Conservation (phyloP, 2,113 vertebrate genomes). For the Callionymus lyra region DNA sequence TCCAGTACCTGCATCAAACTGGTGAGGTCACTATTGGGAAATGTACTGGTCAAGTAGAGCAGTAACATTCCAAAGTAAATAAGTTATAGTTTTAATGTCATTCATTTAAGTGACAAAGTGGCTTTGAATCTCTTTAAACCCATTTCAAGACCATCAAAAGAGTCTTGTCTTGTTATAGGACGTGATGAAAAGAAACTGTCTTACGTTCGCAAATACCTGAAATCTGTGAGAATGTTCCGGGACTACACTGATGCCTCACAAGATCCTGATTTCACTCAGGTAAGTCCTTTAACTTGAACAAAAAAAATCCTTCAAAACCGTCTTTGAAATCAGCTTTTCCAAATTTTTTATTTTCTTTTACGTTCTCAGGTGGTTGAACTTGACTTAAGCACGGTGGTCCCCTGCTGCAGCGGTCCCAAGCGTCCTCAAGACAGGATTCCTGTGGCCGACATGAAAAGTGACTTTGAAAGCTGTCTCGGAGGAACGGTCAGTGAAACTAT, state of each 20-base stretch:
- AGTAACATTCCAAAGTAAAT: no score
- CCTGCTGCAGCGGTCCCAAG: conserved; percentile 95
- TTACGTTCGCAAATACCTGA: conserved; percentile 75
- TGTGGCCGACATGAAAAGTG: conserved; percentile 85
- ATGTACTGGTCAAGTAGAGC: no score
- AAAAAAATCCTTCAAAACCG: background rate
- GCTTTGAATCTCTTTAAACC: no score
- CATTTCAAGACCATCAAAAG: no score
- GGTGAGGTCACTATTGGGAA: no score
- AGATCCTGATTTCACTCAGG: conserved; percentile 89
- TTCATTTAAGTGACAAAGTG: no score
- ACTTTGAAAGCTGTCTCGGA: conserved; percentile 83
- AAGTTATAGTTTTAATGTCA: no score
- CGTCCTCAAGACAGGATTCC: conserved; percentile 89
- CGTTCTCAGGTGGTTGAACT: conserved; percentile 57
- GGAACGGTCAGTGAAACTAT: conserved; percentile 70
- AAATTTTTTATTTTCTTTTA: background rate
- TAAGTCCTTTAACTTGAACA: conserved; percentile 23
- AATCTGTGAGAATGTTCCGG: conserved; percentile 82
- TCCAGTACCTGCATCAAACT: conserved; percentile 86
- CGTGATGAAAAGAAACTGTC: conserved; percentile 76
- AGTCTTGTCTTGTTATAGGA: conserved; percentile 58
- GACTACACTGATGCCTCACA: conserved; percentile 77
- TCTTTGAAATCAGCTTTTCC: background rate
- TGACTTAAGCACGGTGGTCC: conserved; percentile 80